Evolutionary conservation across 2,888 invertebrate species (phyloP).

Genomic region (Entomobrya multifasciata): DNA sequence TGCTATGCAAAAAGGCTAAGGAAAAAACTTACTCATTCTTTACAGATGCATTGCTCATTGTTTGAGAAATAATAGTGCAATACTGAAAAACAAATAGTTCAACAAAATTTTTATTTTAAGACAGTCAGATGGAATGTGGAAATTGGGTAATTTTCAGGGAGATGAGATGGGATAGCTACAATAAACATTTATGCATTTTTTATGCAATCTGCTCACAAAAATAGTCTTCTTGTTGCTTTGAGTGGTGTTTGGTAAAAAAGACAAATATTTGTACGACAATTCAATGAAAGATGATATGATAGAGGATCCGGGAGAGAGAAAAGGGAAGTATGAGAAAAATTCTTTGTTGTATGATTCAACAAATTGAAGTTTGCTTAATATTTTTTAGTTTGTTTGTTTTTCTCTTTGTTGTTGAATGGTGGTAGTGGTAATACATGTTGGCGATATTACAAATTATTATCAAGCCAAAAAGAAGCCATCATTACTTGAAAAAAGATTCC

Average conservation of each 20-base stretch:
- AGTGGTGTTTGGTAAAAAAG: neutral
- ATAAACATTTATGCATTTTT: too few relatives aligned
- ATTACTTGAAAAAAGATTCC: neutral
- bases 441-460: neutral
- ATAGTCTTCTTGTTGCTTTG: constrained; percentile 3
- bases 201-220: too few relatives aligned
- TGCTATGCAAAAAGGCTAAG: neutral
- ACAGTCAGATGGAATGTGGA: constrained; percentile 12
- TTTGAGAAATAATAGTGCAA: neutral
- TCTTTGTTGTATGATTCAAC: constrained; percentile 5
- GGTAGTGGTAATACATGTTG: neutral
- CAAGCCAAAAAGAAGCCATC: neutral
- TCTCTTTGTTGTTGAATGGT: neutral
- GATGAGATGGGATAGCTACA: too few relatives aligned
- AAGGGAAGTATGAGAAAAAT: neutral
- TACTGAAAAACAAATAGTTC: neutral
- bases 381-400: constrained; percentile 27
- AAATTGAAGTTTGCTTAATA: constrained; percentile 21
- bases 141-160: constrained; percentile 32
- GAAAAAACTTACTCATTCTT: neutral
- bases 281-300: neutral
- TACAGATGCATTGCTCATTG: constrained; percentile 17
- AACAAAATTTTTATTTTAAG: too few relatives aligned
- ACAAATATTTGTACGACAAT: constrained; percentile 12
- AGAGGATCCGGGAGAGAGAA: neutral